Percentiles rank a stretch among this genome's conserved stretches.
Conservation (phyloP, 1,140 invertebrate genomes). For the Drosophila nigromelanica region DNA sequence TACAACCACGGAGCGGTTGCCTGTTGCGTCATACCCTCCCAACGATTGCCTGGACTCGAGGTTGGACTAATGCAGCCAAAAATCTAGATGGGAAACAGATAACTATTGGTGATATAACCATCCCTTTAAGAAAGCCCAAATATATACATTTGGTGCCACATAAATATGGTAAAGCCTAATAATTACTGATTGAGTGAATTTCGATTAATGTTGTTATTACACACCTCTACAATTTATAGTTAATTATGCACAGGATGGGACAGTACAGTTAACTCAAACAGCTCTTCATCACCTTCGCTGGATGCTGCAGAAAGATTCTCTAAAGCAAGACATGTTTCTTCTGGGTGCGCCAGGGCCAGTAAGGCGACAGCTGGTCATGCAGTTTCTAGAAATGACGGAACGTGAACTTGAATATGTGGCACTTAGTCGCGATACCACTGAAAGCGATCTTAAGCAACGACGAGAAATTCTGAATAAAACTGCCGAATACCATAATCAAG, state of each 20-base stretch:
- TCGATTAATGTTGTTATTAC: conserved; percentile 29
- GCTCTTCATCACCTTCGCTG: conserved; percentile 93
- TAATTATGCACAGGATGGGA: conserved; percentile 82
- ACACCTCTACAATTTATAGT: conserved; percentile 80
- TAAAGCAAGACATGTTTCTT: conserved; percentile 98
- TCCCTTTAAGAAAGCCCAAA: conserved; percentile 87
- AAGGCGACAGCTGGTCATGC: conserved; percentile 90
- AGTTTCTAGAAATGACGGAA: conserved; percentile 94
- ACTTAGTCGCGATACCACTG: conserved; percentile 97
- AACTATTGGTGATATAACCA: conserved; percentile 91
- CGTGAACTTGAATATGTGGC: conserved; percentile 97
- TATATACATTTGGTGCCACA: conserved; percentile 92
- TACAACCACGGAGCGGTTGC: conserved; percentile 26
- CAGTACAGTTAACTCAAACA: conserved; percentile 87
- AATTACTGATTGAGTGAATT: conserved; percentile 43
- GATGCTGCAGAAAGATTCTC: conserved; percentile 96
- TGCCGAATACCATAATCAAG: conserved; percentile 97
- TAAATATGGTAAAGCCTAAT: conserved; percentile 88
- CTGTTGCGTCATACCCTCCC: conserved; percentile 60
- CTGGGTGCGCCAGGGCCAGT: conserved; percentile 94
- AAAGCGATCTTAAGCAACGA: conserved; percentile 97
- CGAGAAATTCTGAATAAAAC: conserved; percentile 95
- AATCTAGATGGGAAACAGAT: conserved; percentile 82
- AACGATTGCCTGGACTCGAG: conserved; percentile 15
- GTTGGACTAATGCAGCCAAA: conserved; percentile 23